These are phyloP conservation scores for Epicampocera succincta DNA, from an alignment of 2,888 invertebrate genomes.

Conservation along the genomic window DNA sequence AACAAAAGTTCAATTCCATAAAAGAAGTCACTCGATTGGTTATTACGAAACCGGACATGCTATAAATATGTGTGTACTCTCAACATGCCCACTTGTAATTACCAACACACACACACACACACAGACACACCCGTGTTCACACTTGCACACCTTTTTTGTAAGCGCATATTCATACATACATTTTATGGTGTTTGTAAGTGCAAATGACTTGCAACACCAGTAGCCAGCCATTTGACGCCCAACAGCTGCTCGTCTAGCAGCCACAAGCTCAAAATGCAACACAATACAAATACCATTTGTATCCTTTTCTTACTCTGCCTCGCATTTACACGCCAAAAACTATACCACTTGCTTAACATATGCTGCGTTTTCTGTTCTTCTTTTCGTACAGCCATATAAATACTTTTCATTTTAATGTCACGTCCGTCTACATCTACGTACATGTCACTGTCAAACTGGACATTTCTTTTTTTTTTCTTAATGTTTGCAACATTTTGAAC, in stretches of 20 bases:
- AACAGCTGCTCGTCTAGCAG: conserved; percentile 54
- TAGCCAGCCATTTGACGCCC: conserved; percentile 34
- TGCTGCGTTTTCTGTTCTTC: conserved; percentile 1
- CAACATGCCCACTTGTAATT: conserved; percentile 11
- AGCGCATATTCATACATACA: not conserved
- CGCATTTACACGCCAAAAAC: not conserved
- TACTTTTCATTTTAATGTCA: conserved; percentile 41
- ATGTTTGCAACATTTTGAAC: conserved; percentile 60
- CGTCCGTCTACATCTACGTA: conserved; percentile 37
- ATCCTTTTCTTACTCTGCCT: conserved; percentile 37
- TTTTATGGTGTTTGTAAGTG: conserved; percentile 14
- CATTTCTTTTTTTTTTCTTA: conserved; percentile 11
- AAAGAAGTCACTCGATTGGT: conserved; percentile 53
- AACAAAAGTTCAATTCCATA: conserved; percentile 58
- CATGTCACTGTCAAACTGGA: conserved; percentile 65
- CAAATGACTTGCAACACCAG: conserved; percentile 28
- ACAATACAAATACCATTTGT: conserved; percentile 30
- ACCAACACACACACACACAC: not conserved
- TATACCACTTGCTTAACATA: not conserved
- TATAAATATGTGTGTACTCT: conserved; percentile 5
- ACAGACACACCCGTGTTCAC: not conserved
- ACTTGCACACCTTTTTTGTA: not conserved
- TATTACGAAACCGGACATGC: conserved; percentile 63
- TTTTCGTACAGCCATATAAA: not conserved
- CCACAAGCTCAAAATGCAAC: conserved; percentile 1